Conservation (phyloP, 2,888 invertebrate genomes). For the Leucozona laternaria region DNA sequence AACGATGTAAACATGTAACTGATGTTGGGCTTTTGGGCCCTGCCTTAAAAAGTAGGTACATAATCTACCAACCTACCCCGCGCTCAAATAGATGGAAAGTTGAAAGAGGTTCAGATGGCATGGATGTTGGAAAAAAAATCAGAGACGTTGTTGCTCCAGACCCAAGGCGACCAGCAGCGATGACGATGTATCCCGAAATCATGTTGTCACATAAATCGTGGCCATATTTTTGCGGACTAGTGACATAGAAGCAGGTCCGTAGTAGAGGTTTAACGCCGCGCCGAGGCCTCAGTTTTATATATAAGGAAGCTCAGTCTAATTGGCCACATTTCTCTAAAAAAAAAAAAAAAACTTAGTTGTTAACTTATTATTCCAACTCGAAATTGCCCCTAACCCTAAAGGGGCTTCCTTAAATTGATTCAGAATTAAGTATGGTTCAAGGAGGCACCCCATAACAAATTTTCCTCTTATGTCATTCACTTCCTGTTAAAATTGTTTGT, state of each 20-base stretch:
- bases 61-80: neutral
- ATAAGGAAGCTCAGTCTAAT: neutral
- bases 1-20: conserved; percentile 75
- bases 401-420: too few species aligned
- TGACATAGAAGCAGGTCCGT: conserved; percentile 7
- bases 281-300: neutral
- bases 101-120: conserved; percentile 12
- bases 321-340: too few species aligned
- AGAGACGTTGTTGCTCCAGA: neutral
- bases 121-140: neutral
- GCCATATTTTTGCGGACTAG: conserved; percentile 58
- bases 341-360: too few species aligned
- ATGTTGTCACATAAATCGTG: conserved; percentile 72
- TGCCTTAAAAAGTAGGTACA: conserved; percentile 11
- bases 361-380: too few species aligned
- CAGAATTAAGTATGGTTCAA: too few species aligned
- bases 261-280: neutral
- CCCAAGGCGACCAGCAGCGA: conserved; percentile 44
- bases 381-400: too few species aligned
- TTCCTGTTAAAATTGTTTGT: too few species aligned
- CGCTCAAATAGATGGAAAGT: conserved; percentile 25
- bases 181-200: conserved; percentile 60
- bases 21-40: conserved; percentile 55
- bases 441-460: too few species aligned
- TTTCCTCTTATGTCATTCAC: too few species aligned